These are phyloP conservation scores for Lycodopsis pacificus DNA, from an alignment of 2,797 vertebrate species.

Conservation along the genomic window DNA sequence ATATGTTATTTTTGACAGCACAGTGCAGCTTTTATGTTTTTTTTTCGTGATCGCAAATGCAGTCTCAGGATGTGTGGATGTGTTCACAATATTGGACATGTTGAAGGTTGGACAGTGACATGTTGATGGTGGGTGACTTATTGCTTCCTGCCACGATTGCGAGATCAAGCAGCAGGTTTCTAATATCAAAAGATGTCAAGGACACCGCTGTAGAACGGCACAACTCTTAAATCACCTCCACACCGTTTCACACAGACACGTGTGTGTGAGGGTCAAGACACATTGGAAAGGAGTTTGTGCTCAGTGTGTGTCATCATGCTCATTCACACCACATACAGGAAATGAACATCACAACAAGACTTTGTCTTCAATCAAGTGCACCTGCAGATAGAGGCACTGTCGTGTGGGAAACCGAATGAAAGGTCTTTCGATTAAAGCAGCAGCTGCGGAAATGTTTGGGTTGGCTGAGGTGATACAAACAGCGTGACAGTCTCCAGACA, in stretches of 20 bases:
- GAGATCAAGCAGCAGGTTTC: slow-evolving; percentile 29
- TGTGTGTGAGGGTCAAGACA: slow-evolving; percentile 2
- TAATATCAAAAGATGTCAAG: slow-evolving; percentile 52
- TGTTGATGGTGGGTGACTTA: slow-evolving; percentile 53
- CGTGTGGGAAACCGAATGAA: slow-evolving; percentile 43
- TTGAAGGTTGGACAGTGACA: slow-evolving; percentile 48
- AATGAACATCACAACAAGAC: background rate
- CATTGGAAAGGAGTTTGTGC: background rate
- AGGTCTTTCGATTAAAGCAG: slow-evolving; percentile 46
- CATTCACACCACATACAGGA: background rate
- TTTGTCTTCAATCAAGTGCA: background rate
- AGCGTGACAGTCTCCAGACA: slow-evolving; percentile 56
- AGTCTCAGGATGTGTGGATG: slow-evolving; percentile 4
- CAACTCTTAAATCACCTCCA: slow-evolving; percentile 35
- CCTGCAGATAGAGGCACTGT: slow-evolving; percentile 4
- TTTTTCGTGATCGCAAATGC: background rate
- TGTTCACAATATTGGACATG: slow-evolving; percentile 4
- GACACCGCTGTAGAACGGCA: slow-evolving; percentile 27
- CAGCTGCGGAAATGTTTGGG: slow-evolving; percentile 69
- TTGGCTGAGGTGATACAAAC: slow-evolving; percentile 59
- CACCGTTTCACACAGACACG: background rate
- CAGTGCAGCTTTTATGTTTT: background rate
- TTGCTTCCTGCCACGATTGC: slow-evolving; percentile 27
- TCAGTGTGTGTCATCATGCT: background rate
- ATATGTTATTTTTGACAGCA: background rate